phyloP scores from a whole-genome alignment of 92 coral and sea anemone species.

The Zoanthus sociatus region DNA sequence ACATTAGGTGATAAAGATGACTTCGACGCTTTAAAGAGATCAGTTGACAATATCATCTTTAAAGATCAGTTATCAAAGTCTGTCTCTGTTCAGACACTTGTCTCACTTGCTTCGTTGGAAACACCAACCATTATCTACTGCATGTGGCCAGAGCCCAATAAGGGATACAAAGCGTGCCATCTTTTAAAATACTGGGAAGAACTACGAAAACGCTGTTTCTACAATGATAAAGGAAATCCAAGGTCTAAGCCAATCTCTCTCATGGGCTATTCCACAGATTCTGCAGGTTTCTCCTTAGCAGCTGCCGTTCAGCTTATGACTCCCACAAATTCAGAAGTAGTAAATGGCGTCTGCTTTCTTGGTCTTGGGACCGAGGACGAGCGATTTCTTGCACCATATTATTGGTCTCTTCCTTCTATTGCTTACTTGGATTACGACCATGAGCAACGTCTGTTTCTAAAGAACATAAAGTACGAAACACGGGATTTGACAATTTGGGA shows the following conservation, averaged over 20 bases:
- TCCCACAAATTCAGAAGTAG: slow-evolving; percentile 41
- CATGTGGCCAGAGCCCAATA: slow-evolving; percentile 64
- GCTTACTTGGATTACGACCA: slow-evolving; percentile 65
- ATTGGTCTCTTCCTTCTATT: slow-evolving; percentile 62
- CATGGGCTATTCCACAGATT: slow-evolving; percentile 59
- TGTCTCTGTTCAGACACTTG: slow-evolving; percentile 56
- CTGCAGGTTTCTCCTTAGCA: slow-evolving; percentile 60
- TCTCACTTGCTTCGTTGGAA: slow-evolving; percentile 39
- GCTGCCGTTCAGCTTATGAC: slow-evolving; percentile 50
- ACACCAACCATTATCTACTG: slow-evolving; percentile 52
- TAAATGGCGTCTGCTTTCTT: slow-evolving; percentile 34
- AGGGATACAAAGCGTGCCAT: slow-evolving; percentile 51
- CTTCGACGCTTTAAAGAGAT: slow-evolving; percentile 15
- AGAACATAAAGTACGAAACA: slow-evolving; percentile 56
- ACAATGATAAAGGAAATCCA: slow-evolving; percentile 42
- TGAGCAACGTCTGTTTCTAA: slow-evolving; percentile 60
- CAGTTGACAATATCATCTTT: slow-evolving; percentile 27
- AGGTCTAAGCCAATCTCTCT: slow-evolving; percentile 38
- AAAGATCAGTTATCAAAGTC: slow-evolving; percentile 44
- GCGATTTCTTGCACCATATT: slow-evolving; percentile 56
- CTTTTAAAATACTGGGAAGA: slow-evolving; percentile 10
- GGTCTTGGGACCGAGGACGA: slow-evolving; percentile 62
- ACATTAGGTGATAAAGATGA: not conserved
- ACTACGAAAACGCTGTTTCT: slow-evolving; percentile 40
- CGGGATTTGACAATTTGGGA: slow-evolving; percentile 59